A percentile compares a stretch with the other conserved stretches of the same genome.
These are phyloP conservation scores for Micronisus gabar DNA, from an alignment of 2,113 vertebrate genomes.

Conservation along the genomic window DNA sequence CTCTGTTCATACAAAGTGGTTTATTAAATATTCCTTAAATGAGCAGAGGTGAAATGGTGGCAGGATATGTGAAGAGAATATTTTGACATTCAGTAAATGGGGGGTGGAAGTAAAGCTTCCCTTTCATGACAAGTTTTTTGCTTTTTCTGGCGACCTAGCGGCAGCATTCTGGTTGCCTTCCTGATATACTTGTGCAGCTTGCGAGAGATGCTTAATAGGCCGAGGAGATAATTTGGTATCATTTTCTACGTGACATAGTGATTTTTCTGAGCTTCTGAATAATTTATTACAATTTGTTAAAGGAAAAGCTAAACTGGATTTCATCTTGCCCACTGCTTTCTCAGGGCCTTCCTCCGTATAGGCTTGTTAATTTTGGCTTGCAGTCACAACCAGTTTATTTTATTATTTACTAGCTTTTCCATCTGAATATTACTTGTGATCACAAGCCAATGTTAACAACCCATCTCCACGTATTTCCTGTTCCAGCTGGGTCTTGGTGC, in stretches of 20 bases:
- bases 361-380: neutral
- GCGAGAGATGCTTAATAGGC: neutral
- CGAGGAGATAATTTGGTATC: neutral
- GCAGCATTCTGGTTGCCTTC: neutral
- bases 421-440: neutral
- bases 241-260: neutral
- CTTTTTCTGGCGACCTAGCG: neutral
- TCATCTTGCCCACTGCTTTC: neutral
- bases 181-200: neutral
- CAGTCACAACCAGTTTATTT: neutral
- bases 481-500: neutral
- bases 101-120: neutral
- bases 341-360: neutral
- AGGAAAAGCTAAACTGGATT: neutral
- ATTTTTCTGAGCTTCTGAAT: neutral
- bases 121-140: neutral
- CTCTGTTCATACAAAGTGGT: constrained; percentile 21
- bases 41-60: neutral
- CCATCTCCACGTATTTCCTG: neutral
- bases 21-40: neutral
- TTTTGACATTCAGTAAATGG: neutral
- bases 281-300: neutral
- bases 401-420: neutral
- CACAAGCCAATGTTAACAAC: neutral
- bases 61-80: neutral